These are phyloP conservation scores for Porphyrio hochstetteri DNA, from an alignment of 2,113 vertebrate genomes.

Conservation along the genomic window DNA sequence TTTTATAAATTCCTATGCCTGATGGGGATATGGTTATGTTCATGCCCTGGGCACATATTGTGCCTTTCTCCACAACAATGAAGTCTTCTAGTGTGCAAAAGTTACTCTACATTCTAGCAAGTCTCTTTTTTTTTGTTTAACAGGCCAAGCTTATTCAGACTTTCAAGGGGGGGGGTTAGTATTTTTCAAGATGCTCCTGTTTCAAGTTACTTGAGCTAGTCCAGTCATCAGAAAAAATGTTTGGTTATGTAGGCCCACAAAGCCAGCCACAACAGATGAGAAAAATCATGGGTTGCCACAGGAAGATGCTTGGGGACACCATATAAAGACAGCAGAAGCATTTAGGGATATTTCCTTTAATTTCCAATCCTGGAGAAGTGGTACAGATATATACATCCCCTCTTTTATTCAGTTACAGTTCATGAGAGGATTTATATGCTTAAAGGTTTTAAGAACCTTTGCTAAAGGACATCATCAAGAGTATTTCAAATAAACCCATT, in stretches of 20 bases:
- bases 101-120: not conserved
- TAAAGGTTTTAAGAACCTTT: not conserved
- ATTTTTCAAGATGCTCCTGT: not conserved
- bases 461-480: not conserved
- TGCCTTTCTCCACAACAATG: not conserved
- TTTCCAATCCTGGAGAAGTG: not conserved
- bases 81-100: not conserved
- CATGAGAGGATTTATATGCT: not conserved
- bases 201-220: not conserved
- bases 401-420: not conserved
- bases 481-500: not conserved
- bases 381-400: not conserved
- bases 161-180: not conserved
- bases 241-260: not conserved
- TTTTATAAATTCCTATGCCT: not conserved
- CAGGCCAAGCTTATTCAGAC: not conserved
- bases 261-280: not conserved
- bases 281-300: not conserved
- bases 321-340: not conserved
- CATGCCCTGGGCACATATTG: not conserved
- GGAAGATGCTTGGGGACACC: not conserved
- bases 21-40: not conserved
- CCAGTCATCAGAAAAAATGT: not conserved
- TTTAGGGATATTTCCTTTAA: not conserved
- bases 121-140: not conserved